These are phyloP conservation scores for Periphyllus acericola DNA, from an alignment of 2,888 invertebrate species.

Conservation along the genomic window DNA sequence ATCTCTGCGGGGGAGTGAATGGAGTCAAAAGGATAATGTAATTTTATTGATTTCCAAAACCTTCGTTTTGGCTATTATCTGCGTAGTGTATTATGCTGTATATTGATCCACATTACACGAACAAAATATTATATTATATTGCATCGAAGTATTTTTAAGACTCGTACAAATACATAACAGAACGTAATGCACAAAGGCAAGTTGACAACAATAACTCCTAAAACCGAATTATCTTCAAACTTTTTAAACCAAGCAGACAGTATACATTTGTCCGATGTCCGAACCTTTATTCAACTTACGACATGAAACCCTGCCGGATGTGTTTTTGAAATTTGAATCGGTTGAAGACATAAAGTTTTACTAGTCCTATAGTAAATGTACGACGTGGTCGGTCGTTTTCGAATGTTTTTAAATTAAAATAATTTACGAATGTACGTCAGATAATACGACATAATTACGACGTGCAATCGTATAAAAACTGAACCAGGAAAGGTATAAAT, in stretches of 20 bases:
- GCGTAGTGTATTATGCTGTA: not conserved
- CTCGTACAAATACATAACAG: not conserved
- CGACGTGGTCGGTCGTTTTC: too few species aligned
- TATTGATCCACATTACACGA: not conserved
- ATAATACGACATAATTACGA: too few species aligned
- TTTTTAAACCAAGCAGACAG: not conserved
- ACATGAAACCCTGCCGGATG: not conserved
- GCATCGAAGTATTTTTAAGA: not conserved
- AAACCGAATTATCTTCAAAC: not conserved
- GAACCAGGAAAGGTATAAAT: too few species aligned
- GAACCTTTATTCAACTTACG: not conserved
- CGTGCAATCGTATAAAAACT: too few species aligned
- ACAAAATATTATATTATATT: not conserved
- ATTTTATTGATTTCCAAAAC: slow-evolving; percentile 40
- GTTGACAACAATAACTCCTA: not conserved
- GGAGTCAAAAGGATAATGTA: not conserved
- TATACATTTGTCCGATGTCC: not conserved
- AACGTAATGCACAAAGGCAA: not conserved
- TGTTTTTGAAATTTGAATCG: not conserved
- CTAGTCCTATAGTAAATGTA: too few species aligned
- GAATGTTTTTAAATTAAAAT: too few species aligned
- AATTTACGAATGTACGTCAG: too few species aligned
- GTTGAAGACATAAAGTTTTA: too few species aligned
- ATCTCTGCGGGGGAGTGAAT: not conserved
- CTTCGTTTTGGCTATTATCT: slow-evolving; percentile 4